Evolutionary conservation across 1,140 invertebrate genomes (phyloP).

Genomic region (Heliconius hermathena): DNA sequence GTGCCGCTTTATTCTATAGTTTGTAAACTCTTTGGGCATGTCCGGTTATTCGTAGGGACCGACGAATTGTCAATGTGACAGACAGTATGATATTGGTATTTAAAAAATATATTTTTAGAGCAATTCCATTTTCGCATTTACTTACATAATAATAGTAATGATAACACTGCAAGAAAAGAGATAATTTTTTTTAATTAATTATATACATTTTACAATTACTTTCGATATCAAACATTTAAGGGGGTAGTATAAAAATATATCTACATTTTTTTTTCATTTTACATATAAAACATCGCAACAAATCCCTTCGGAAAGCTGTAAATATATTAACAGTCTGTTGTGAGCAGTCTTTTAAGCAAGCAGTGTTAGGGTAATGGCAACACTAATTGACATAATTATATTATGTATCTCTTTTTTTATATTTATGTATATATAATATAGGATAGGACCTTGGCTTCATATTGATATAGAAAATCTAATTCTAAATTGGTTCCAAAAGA

Average conservation of each 20-base stretch:
- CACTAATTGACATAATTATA: slow-evolving; percentile 18
- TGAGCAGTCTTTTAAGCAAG: slow-evolving; percentile 19
- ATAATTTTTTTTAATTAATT: not conserved
- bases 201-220: not conserved
- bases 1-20: too few relatives aligned
- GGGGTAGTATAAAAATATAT: slow-evolving; percentile 15
- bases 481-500: slow-evolving; percentile 12
- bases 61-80: slow-evolving; percentile 22
- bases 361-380: slow-evolving; percentile 13
- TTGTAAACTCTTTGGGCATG: too few relatives aligned
- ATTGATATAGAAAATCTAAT: not conserved
- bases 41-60: too few relatives aligned
- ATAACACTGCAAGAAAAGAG: not conserved
- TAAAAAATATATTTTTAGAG: slow-evolving; percentile 9
- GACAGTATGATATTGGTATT: slow-evolving; percentile 8
- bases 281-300: slow-evolving; percentile 9
- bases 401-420: not conserved
- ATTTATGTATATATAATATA: not conserved
- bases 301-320: slow-evolving; percentile 11
- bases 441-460: not conserved
- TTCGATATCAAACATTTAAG: not conserved
- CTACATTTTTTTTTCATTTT: not conserved
- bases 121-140: not conserved
- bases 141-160: not conserved
- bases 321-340: slow-evolving; percentile 15